Evolutionary conservation across 2,113 vertebrate genomes (phyloP).

Genomic region (Neomonachus schauinslandi): DNA sequence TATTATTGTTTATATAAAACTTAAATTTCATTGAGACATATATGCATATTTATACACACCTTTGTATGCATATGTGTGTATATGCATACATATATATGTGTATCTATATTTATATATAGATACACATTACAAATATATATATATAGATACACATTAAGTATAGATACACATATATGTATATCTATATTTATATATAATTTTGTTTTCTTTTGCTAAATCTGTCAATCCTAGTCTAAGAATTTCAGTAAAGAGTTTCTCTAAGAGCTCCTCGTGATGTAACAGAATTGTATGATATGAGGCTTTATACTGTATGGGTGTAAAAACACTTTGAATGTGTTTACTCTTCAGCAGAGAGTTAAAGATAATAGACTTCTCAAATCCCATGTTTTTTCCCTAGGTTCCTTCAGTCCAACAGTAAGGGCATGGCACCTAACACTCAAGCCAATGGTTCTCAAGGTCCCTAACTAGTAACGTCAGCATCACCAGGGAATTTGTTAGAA

Average conservation of each 20-base stretch:
- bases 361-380: not conserved
- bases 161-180: not conserved
- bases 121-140: too few species aligned
- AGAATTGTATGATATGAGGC: not conserved
- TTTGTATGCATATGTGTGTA: not conserved
- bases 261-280: not conserved
- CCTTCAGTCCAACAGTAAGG: not conserved
- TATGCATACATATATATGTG: not conserved
- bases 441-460: not conserved
- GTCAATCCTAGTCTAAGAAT: not conserved
- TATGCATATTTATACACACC: not conserved
- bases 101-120: not conserved
- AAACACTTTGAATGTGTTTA: not conserved
- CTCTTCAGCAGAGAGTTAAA: not conserved
- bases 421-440: not conserved
- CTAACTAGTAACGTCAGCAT: not conserved
- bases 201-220: conserved; percentile 10
- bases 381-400: not conserved
- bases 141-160: not conserved
- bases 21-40: not conserved
- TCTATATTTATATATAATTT: not conserved
- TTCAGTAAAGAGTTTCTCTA: not conserved
- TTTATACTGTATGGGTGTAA: not conserved
- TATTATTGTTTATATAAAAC: not conserved
- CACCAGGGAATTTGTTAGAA: not conserved